phyloP scores from a whole-genome alignment of 2,113 vertebrate species.

The Kryptolebias marmoratus region DNA sequence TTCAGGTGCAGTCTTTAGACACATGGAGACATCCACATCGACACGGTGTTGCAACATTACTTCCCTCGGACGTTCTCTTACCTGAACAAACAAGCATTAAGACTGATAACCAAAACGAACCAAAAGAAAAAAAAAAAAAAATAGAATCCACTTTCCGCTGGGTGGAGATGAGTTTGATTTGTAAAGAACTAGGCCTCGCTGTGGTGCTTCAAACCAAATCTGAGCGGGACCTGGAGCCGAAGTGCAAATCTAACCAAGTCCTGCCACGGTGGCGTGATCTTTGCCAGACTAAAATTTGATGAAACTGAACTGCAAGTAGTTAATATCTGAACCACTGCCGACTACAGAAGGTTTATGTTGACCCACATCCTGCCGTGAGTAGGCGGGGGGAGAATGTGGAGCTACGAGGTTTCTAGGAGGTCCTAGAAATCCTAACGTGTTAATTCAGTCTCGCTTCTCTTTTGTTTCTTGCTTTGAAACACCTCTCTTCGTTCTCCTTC shows the following conservation, averaged over 20 bases:
- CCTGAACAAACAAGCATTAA: slow-evolving; percentile 38
- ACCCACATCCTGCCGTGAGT: background rate
- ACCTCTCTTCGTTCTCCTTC: background rate
- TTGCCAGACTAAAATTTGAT: background rate
- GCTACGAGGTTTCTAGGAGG: slow-evolving; percentile 26
- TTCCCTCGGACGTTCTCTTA: slow-evolving; percentile 16
- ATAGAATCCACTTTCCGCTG: slow-evolving; percentile 25
- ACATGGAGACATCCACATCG: background rate
- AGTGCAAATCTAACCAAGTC: slow-evolving; percentile 59
- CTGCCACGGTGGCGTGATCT: slow-evolving; percentile 9
- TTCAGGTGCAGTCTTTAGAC: slow-evolving; percentile 3
- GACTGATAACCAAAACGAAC: slow-evolving; percentile 8
- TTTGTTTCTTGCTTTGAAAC: background rate
- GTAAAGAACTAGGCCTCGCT: slow-evolving; percentile 9
- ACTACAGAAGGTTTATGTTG: background rate
- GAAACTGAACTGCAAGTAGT: background rate
- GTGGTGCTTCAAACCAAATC: slow-evolving; percentile 48
- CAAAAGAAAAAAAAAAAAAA: background rate
- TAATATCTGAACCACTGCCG: background rate
- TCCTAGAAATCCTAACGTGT: slow-evolving; percentile 30
- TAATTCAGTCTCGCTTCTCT: slow-evolving; percentile 30
- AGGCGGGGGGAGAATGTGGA: slow-evolving; percentile 2
- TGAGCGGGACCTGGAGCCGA: slow-evolving; percentile 39
- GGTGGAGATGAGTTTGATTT: slow-evolving; percentile 31
- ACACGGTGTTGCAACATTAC: slow-evolving; percentile 8